Percentiles rank a stretch among this genome's conserved stretches.
These are phyloP conservation scores for Gonatopus flavifemur DNA, from an alignment of 1,140 invertebrate species.

Conservation along the genomic window DNA sequence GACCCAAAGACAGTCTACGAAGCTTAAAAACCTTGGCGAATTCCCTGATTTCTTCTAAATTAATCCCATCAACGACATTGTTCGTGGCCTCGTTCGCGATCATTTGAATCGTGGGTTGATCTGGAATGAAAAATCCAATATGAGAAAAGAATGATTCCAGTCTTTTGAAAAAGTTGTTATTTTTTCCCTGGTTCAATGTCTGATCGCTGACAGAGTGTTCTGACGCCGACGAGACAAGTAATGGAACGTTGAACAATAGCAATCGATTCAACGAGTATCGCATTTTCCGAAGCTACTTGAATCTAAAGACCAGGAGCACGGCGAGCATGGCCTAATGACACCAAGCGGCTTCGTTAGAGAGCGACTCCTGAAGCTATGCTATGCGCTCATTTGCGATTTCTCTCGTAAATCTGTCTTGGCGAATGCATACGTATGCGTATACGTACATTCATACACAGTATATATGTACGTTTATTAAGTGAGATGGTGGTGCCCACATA, in stretches of 20 bases:
- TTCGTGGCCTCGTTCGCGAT: conserved; percentile 90
- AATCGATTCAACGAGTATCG: conserved; percentile 17
- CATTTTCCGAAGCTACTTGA: conserved; percentile 2
- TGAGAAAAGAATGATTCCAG: background rate
- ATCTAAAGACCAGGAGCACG: background rate
- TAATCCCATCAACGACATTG: conserved; percentile 94
- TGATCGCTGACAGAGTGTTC: background rate
- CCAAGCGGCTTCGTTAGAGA: conserved; percentile 29
- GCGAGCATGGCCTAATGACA: conserved; percentile 26
- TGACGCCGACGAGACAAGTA: background rate
- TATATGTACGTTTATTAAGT: background rate
- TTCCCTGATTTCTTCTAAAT: conserved; percentile 96
- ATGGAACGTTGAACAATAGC: no score
- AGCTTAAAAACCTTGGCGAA: conserved; percentile 98
- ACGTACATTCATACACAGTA: background rate
- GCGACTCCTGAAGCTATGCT: conserved; percentile 19
- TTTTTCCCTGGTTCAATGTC: no score
- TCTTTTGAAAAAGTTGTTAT: no score
- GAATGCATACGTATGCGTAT: conserved; percentile 20
- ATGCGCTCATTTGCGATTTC: no score
- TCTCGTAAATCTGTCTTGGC: conserved; percentile 38
- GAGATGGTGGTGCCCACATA: conserved; percentile 27
- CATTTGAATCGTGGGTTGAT: conserved; percentile 87
- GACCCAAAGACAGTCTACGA: conserved; percentile 84
- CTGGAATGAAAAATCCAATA: conserved; percentile 54